Base-by-base conservation (phyloP, 2,888 invertebrate genomes). In the Tetragonisca angustula region DNA sequence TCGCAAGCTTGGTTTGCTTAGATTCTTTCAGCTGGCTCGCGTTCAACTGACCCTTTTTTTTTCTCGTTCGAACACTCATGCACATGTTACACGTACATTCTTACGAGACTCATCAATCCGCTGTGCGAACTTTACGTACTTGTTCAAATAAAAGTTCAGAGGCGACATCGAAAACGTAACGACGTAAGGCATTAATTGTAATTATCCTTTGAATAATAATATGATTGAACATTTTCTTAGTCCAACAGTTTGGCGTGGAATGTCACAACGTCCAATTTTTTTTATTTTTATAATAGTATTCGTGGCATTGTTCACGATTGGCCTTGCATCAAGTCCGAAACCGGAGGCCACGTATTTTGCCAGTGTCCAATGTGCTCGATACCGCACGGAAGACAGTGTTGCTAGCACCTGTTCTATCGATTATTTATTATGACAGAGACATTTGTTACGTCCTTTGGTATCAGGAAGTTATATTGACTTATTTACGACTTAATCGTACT, bases 251-350 rank as follows among this genome's bases (percentile, higher is more conserved):
- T 75, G 82, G 80, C 75, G 71, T 62, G 24, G 64, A n/a, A 69
- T 70, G 61, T 61, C 80, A 50, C 27, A 76, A 78, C 76, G 19
- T 61, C 11, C 67, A 84, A 81, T 56, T 43, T 32, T 43, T 9
- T 80, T 83, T 1, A 27, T 27, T 85, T 88, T 81, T 50, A 80
- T 61, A 59, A 69, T 36, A 24, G 83, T 56, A 86, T 85, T 87
- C 89, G 78, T 88, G 91, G 90, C 90, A 89, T 89, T 90, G 90
- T 83, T 74, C 75, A 72, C 75, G 73, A 87, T 88, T 89, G 88
- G 88, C 90, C 67, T 79, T 43, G 76, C 52, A 86, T 89, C 88
- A 89, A 87, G 73, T 88, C 77, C 83, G 80, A 83, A 85, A 84
- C 68, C 76, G 64, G 81, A 86, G 43, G 67, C 59, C 79, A 59